phyloP scores from a whole-genome alignment of 2,888 invertebrate genomes.

The Acheta domesticus region DNA sequence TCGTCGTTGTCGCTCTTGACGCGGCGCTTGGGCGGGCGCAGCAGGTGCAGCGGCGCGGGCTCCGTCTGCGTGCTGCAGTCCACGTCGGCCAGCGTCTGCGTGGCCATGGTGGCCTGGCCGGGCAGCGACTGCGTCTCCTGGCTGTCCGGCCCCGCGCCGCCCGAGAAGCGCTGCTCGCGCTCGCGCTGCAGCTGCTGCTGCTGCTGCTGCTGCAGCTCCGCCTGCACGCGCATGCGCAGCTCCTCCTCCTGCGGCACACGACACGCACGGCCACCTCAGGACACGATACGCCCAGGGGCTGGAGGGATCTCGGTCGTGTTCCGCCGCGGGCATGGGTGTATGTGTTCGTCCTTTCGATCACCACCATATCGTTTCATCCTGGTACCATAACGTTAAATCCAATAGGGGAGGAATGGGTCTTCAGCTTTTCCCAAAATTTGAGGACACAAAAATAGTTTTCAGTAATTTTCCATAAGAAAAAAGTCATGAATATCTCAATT shows the following conservation, averaged over 20 bases:
- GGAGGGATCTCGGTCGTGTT: too few relatives aligned
- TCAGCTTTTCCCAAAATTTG: too few relatives aligned
- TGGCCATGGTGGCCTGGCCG: conserved; percentile 57
- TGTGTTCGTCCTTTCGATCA: too few relatives aligned
- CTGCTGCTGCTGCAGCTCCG: conserved; percentile 25
- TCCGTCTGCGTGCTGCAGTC: conserved; percentile 80
- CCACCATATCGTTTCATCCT: too few relatives aligned
- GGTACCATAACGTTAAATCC: too few relatives aligned
- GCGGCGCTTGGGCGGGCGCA: conserved; percentile 32
- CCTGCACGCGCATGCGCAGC: conserved; percentile 26
- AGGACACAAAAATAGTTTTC: too few relatives aligned
- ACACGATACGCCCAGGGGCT: too few relatives aligned
- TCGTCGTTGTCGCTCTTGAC: conserved; percentile 34
- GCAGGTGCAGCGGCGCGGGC: conserved; percentile 46
- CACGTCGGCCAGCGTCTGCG: conserved; percentile 79
- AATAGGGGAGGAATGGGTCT: too few relatives aligned
- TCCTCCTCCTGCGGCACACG: conserved; percentile 29
- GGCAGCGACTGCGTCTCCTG: conserved; percentile 81
- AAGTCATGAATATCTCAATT: too few relatives aligned
- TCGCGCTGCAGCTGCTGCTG: conserved; percentile 21
- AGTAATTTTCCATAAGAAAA: too few relatives aligned
- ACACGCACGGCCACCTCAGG: too few relatives aligned
- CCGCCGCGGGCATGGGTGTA: too few relatives aligned
- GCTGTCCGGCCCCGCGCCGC: conserved; percentile 21
- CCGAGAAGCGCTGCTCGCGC: background rate